Evolutionary conservation across 2,888 invertebrate species (phyloP).

Genomic region (Ditula angustiorana): DNA sequence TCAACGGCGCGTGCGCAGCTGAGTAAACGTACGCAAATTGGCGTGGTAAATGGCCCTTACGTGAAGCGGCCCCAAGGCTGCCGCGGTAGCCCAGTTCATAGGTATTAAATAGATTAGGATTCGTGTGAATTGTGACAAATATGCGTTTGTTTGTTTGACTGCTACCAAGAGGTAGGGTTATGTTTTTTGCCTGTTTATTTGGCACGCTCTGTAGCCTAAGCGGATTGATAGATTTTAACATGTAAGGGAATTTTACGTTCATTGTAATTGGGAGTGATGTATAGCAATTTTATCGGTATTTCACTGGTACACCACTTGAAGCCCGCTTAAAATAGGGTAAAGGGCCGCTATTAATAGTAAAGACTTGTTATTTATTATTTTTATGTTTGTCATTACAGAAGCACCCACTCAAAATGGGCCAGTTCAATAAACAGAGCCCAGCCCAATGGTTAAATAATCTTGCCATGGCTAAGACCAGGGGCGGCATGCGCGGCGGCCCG

Average conservation of each 20-base stretch:
- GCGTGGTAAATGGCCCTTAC: constrained; percentile 17
- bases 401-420: constrained; percentile 95
- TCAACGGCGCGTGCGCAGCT: not conserved
- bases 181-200: too few species aligned
- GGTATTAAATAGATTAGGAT: not conserved
- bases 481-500: constrained; percentile 84
- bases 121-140: not conserved
- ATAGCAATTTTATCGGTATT: too few species aligned
- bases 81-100: constrained; percentile 12
- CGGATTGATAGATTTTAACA: too few species aligned
- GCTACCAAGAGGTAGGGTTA: too few species aligned
- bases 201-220: too few species aligned
- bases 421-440: constrained; percentile 93
- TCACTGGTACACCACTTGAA: too few species aligned
- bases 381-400: constrained; percentile 91
- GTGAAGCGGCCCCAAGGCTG: constrained; percentile 13
- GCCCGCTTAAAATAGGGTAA: too few species aligned
- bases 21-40: constrained; percentile 11
- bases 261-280: too few species aligned
- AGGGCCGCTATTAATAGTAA: too few species aligned
- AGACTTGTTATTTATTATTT: too few species aligned
- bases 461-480: constrained; percentile 90
- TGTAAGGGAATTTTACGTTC: too few species aligned
- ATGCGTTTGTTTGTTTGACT: too few species aligned
- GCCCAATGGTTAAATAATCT: constrained; percentile 93